These are phyloP conservation scores for Amphipoea oculea DNA, from an alignment of 2,888 invertebrate genomes.

Conservation along the genomic window DNA sequence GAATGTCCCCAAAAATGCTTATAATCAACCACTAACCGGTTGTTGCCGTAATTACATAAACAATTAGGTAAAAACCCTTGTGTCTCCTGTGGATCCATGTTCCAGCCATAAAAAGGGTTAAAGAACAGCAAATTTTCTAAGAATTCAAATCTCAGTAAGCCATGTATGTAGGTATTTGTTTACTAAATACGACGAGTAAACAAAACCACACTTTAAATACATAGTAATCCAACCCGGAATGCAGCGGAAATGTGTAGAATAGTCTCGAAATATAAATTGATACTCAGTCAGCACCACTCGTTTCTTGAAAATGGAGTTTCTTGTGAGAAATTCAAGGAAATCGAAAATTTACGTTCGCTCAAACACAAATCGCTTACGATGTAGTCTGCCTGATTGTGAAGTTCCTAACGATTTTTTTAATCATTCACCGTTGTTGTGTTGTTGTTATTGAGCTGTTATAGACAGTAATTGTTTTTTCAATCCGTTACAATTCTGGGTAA, in stretches of 20 bases:
- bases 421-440: conserved; percentile 8
- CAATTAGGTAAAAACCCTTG: not conserved
- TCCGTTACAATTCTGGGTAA: not conserved
- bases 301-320: conserved; percentile 57
- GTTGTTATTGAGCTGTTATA: not conserved
- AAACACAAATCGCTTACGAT: conserved; percentile 53
- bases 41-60: not conserved
- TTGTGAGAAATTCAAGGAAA: conserved; percentile 56
- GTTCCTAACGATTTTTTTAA: conserved; percentile 13
- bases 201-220: not conserved
- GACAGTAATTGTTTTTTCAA: not conserved
- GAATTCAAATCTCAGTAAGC: not conserved
- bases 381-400: conserved; percentile 31
- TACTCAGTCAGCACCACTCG: conserved; percentile 58
- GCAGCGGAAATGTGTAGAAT: conserved; percentile 40
- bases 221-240: conserved; percentile 22
- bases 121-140: not conserved
- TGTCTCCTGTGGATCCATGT: not conserved
- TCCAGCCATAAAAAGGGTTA: not conserved
- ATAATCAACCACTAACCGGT: not conserved
- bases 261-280: conserved; percentile 54
- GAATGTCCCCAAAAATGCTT: not conserved
- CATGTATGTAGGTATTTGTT: conserved; percentile 4
- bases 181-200: not conserved
- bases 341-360: conserved; percentile 58